Percentiles rank a stretch among this genome's conserved stretches.
Conservation (phyloP, 2,113 vertebrate species). For the Pampusana beccarii region DNA sequence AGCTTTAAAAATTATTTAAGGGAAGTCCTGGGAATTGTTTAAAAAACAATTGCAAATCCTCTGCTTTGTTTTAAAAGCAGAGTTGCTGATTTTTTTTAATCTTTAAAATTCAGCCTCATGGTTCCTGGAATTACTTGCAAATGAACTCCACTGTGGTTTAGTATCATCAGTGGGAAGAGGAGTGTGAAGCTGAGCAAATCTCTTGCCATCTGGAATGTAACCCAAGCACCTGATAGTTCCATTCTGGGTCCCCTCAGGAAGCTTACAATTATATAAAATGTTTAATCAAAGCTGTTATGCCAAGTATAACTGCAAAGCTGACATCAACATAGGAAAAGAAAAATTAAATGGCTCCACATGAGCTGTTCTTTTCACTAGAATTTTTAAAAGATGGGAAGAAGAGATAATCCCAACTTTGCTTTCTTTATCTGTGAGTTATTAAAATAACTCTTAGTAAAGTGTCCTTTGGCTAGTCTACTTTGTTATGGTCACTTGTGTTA, state of each 20-base stretch:
- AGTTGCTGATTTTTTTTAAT: slow-evolving; percentile 8
- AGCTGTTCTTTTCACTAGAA: slow-evolving; percentile 30
- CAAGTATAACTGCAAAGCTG: slow-evolving; percentile 57
- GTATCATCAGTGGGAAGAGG: slow-evolving; percentile 55
- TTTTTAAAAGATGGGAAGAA: slow-evolving; percentile 17
- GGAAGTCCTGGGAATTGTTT: background rate
- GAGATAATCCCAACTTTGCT: background rate
- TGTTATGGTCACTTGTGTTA: background rate
- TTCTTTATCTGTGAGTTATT: background rate
- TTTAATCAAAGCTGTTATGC: slow-evolving; percentile 59
- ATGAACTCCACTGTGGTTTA: slow-evolving; percentile 49
- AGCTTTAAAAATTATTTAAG: background rate
- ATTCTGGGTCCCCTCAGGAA: slow-evolving; percentile 51
- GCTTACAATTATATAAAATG: slow-evolving; percentile 57
- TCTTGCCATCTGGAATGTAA: slow-evolving; percentile 61
- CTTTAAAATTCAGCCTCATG: slow-evolving; percentile 31
- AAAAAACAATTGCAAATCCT: background rate
- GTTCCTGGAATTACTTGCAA: slow-evolving; percentile 49
- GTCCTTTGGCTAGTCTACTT: background rate
- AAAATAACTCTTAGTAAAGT: background rate
- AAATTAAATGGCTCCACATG: slow-evolving; percentile 36
- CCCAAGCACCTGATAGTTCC: slow-evolving; percentile 53
- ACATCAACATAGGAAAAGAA: slow-evolving; percentile 48
- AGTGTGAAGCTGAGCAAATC: slow-evolving; percentile 55
- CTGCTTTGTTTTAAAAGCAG: background rate